These are phyloP conservation scores for Mus minutoides DNA, from an alignment of 2,797 vertebrate species.

Conservation along the genomic window DNA sequence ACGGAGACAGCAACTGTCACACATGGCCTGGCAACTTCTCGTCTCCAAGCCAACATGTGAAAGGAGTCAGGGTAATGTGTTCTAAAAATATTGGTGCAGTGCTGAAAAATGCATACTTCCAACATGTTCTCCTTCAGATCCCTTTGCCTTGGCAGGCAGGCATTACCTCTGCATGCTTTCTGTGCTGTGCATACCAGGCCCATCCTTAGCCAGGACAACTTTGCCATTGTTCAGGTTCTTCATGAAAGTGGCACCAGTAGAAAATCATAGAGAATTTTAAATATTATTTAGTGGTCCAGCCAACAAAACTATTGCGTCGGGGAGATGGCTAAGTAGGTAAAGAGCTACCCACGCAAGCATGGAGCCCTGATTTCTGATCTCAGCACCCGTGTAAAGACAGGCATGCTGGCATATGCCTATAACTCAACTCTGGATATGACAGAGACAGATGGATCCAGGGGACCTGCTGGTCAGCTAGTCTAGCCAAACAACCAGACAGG, in stretches of 20 bases:
- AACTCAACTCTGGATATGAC: not conserved
- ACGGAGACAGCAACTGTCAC: constrained; percentile 52
- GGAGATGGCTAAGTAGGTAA: not conserved
- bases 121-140: not conserved
- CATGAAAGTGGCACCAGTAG: not conserved
- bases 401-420: not conserved
- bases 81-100: constrained; percentile 64
- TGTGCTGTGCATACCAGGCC: not conserved
- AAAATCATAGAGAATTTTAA: not conserved
- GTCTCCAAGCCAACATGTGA: constrained; percentile 47
- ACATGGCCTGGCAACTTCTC: constrained; percentile 13
- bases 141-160: not conserved
- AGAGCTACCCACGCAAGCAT: not conserved
- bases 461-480: not conserved
- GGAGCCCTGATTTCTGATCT: not conserved
- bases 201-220: not conserved
- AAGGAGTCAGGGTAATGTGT: constrained; percentile 9
- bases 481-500: not conserved
- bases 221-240: not conserved
- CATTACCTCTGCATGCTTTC: not conserved
- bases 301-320: not conserved
- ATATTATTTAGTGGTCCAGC: not conserved
- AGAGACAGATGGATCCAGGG: not conserved
- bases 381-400: not conserved
- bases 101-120: constrained; percentile 56